These are phyloP conservation scores for Neolamprologus brichardi DNA, from an alignment of 2,113 vertebrate genomes.

Conservation along the genomic window DNA sequence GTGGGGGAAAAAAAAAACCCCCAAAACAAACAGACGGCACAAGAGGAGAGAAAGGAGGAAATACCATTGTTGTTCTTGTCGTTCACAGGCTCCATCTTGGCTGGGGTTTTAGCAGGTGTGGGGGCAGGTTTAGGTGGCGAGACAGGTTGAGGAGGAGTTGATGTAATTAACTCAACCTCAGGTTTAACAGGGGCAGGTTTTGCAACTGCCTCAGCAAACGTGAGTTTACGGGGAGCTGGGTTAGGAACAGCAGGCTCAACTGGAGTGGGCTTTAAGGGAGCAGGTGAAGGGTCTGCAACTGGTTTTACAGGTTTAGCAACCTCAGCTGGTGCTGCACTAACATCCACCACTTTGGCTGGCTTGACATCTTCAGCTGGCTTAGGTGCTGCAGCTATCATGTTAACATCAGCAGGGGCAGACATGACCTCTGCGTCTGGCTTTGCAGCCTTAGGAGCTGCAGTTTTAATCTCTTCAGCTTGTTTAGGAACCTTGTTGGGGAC, in stretches of 20 bases:
- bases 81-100: constrained; percentile 76
- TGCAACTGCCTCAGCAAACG: constrained; percentile 63
- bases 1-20: accelerated
- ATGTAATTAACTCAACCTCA: constrained; percentile 22
- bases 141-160: constrained; percentile 15
- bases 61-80: constrained; percentile 95
- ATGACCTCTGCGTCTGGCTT: neutral
- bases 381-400: neutral
- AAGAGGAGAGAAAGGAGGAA: constrained; percentile 55
- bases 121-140: constrained; percentile 51
- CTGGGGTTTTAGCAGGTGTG: constrained; percentile 65
- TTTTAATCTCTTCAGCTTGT: neutral
- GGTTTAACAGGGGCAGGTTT: constrained; percentile 48
- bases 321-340: neutral
- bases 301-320: neutral
- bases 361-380: neutral
- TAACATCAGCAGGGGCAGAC: neutral
- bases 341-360: neutral
- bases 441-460: neutral
- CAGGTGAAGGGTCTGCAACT: neutral
- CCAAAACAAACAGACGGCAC: neutral
- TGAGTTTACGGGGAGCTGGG: constrained; percentile 65
- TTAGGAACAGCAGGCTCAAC: constrained; percentile 7
- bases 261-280: neutral
- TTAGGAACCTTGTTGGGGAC: neutral